Evolutionary conservation across 2,888 invertebrate species (phyloP).

Genomic region (Lamellibrachia columna): DNA sequence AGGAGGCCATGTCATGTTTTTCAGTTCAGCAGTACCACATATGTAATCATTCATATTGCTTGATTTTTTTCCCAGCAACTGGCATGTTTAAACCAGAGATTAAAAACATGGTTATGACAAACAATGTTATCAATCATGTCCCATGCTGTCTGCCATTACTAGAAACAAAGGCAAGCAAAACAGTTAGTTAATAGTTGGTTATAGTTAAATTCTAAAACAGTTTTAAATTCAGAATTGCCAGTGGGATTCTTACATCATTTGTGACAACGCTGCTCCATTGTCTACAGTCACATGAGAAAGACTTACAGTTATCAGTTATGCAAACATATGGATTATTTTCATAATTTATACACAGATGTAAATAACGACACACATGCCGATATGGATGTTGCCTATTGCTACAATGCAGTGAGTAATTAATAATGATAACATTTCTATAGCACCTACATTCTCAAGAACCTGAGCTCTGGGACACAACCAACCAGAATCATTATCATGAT

Average conservation of each 20-base stretch:
- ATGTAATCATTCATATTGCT: not conserved
- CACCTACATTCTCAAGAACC: not conserved
- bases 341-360: not conserved
- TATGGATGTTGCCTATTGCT: not conserved
- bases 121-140: not conserved
- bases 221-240: too few relatives aligned
- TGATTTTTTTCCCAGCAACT: not conserved
- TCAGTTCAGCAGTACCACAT: not conserved
- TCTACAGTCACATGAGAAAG: not conserved
- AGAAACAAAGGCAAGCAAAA: not conserved
- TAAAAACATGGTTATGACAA: not conserved
- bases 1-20: not conserved
- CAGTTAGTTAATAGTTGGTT: not conserved
- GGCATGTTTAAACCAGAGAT: not conserved
- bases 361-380: not conserved
- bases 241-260: not conserved
- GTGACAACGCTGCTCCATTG: not conserved
- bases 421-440: not conserved
- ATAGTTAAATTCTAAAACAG: not conserved
- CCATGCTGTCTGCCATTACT: not conserved
- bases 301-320: not conserved
- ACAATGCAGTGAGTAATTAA: not conserved
- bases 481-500: too few relatives aligned
- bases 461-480: too few relatives aligned
- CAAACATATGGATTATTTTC: not conserved